A percentile compares a stretch with the other conserved stretches of the same genome.
These are phyloP conservation scores for Platysternon megacephalum DNA, from an alignment of 2,113 vertebrate species.

Conservation along the genomic window DNA sequence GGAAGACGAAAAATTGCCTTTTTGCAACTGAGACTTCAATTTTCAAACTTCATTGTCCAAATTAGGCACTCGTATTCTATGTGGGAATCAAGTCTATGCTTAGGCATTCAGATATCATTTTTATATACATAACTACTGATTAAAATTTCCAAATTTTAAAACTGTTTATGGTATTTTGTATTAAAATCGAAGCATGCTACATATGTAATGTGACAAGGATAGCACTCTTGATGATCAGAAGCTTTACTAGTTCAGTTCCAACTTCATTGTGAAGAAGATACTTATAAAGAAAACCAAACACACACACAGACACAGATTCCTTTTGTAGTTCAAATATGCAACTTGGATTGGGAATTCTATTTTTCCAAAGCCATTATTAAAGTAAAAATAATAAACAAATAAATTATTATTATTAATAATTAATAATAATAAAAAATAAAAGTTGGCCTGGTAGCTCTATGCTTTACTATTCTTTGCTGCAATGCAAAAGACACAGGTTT, in stretches of 20 bases:
- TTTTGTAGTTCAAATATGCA: background rate
- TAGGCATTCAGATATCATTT: background rate
- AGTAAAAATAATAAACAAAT: background rate
- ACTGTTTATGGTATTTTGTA: background rate
- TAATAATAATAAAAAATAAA: background rate
- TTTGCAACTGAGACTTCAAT: background rate
- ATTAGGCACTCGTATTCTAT: background rate
- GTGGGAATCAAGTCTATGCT: background rate
- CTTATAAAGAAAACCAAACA: background rate
- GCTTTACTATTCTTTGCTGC: background rate
- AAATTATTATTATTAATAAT: background rate
- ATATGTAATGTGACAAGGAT: background rate
- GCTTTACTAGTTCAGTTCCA: background rate
- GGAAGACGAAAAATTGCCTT: slow-evolving; percentile 33
- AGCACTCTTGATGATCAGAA: background rate
- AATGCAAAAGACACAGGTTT: background rate
- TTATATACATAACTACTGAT: background rate
- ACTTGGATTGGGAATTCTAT: background rate
- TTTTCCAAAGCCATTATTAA: background rate
- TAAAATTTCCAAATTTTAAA: background rate
- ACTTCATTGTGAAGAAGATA: background rate
- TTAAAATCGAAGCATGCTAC: background rate
- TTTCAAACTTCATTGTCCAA: background rate
- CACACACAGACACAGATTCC: background rate
- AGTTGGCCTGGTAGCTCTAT: background rate